phyloP scores from a whole-genome alignment of 2,797 vertebrate genomes.

The Cuniculus paca region DNA sequence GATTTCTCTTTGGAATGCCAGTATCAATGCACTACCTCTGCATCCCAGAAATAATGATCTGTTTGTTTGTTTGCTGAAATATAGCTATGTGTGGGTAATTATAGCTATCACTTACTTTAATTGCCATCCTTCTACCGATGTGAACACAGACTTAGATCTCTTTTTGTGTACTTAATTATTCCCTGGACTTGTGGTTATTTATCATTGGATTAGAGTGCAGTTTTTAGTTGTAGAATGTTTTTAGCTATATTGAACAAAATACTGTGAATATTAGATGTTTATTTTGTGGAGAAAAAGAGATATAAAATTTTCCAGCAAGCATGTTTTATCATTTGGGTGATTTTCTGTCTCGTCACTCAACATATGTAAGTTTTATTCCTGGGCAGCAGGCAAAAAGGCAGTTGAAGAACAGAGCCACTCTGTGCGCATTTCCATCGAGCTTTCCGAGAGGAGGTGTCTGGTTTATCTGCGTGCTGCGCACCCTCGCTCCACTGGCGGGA shows the following conservation, averaged over 20 bases:
- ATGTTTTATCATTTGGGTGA: constrained; percentile 44
- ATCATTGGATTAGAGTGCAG: constrained; percentile 69
- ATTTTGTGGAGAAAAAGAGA: constrained; percentile 43
- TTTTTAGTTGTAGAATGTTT: constrained; percentile 32
- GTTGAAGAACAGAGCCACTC: background rate
- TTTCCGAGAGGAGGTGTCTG: background rate
- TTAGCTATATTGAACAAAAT: constrained; percentile 60
- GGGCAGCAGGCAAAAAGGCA: background rate
- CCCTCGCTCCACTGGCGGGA: background rate
- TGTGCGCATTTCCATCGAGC: background rate
- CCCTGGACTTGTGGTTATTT: constrained; percentile 73
- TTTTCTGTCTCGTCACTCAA: constrained; percentile 42
- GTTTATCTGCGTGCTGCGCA: background rate
- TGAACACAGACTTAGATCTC: constrained; percentile 71
- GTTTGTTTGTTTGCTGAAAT: constrained; percentile 79
- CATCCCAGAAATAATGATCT: constrained; percentile 77
- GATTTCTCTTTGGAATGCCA: constrained; percentile 37
- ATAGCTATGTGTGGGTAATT: constrained; percentile 74
- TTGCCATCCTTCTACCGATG: constrained; percentile 71
- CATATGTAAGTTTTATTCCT: background rate
- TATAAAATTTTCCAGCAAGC: constrained; percentile 25
- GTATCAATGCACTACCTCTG: constrained; percentile 61
- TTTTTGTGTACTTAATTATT: constrained; percentile 79
- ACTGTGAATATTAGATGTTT: constrained; percentile 64
- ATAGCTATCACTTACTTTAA: constrained; percentile 80